Evolutionary conservation across 2,113 vertebrate genomes (phyloP), one percentile per base, ranked within the genome.

Genomic region (Fukomys damarensis): DNA sequence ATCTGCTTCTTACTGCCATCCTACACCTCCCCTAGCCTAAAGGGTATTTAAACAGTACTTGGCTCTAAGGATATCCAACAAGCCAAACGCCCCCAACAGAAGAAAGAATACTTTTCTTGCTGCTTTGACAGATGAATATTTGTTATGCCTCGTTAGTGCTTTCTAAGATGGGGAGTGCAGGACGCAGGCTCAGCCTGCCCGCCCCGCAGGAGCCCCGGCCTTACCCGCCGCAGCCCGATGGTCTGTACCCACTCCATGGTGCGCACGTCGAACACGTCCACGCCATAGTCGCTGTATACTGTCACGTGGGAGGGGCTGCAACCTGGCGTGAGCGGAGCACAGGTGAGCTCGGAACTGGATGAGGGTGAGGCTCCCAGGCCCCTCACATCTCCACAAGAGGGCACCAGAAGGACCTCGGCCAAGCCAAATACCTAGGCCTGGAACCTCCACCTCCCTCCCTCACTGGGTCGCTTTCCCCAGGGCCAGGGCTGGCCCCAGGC

Each of bases 231-330:
- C 93, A 99, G 98, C 83, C 99, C 99, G 97, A 99, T 99, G 86
- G 99, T 99, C 98, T 99, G 99, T 41, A 99, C 99, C 99, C 99
- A 99, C 87, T 99, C 99, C 97, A 99, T 99, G 80, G 99, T 99
- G 98, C 98, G 98, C 92, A 99, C 99, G 58, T 99, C 99, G 38
- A 99, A 99, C 14, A 99, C 99, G n/a, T 99, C 99, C 1, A 99
- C 98, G 0, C 99, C 99, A 0, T 99, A 99, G 35, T 99, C 99
- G 3, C 99, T 99, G 98, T 99, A 99, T 88, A 99, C 99, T 0
- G 99, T 99, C 97, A 99, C 98, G 59, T 99, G 99, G 0, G 99
- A 98, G 13, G 99, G 98, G 98, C 98, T 99, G 93, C 99, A 99
- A 96, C 99, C 99, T 99, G 97, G 77, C 2, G 91, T n/a, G 90